phyloP scores from a whole-genome alignment of 2,888 invertebrate species.

The Dryobota labecula region DNA sequence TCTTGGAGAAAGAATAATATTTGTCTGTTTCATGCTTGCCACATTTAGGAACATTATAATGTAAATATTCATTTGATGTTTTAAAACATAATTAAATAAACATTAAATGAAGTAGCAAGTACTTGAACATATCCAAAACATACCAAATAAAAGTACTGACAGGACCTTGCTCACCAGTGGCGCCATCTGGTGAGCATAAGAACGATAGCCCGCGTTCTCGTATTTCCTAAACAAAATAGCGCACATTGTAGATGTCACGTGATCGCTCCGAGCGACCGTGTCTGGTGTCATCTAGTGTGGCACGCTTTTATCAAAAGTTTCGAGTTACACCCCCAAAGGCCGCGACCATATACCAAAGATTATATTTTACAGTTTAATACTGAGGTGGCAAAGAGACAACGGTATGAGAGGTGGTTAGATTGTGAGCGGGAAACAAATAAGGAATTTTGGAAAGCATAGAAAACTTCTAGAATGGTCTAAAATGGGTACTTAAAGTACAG shows the following conservation, averaged over 20 bases:
- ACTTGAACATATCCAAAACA: too few species aligned
- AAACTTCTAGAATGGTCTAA: background rate
- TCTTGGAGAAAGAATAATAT: too few species aligned
- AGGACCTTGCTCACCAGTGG: too few species aligned
- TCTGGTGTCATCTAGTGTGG: conserved; percentile 52
- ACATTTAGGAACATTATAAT: too few species aligned
- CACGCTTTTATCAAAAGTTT: conserved; percentile 77
- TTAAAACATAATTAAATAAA: too few species aligned
- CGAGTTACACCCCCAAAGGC: conserved; percentile 68
- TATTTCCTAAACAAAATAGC: conserved; percentile 24
- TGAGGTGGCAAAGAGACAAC: conserved; percentile 27
- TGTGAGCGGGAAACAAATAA: background rate
- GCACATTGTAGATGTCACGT: conserved; percentile 57
- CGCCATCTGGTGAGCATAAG: too few species aligned
- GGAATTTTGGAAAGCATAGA: background rate
- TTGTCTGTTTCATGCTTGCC: too few species aligned
- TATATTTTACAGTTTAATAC: conserved; percentile 61
- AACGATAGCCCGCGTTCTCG: too few species aligned
- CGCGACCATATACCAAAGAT: conserved; percentile 51
- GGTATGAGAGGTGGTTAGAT: background rate
- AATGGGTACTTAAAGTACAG: too few species aligned
- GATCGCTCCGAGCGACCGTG: conserved; percentile 60
- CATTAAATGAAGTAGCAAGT: too few species aligned
- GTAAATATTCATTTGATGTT: too few species aligned
- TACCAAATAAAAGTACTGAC: too few species aligned